These are phyloP conservation scores for Notodromas monacha DNA, from an alignment of 2,888 invertebrate species.

Conservation along the genomic window DNA sequence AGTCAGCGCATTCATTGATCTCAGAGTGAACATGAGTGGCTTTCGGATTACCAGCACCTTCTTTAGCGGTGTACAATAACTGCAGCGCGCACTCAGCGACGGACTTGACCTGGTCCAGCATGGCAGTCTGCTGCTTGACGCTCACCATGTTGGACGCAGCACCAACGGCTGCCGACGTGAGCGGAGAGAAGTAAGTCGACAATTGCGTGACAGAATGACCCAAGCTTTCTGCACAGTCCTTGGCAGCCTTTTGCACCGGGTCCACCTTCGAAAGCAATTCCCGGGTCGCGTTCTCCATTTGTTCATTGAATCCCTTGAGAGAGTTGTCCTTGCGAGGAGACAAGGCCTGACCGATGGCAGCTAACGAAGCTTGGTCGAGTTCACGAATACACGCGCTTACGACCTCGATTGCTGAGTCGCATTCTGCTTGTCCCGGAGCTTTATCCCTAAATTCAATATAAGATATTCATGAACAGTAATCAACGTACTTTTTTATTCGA, in stretches of 20 bases:
- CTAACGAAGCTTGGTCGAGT: constrained; percentile 53
- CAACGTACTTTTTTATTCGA: constrained; percentile 5
- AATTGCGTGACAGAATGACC: constrained; percentile 38
- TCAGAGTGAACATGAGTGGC: constrained; percentile 42
- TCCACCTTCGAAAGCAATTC: constrained; percentile 56
- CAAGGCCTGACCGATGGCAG: constrained; percentile 50
- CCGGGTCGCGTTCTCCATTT: constrained; percentile 38
- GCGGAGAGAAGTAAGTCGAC: constrained; percentile 45
- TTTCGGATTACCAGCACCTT: constrained; percentile 71
- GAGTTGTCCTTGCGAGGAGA: constrained; percentile 32
- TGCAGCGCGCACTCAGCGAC: constrained; percentile 72
- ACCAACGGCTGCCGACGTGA: constrained; percentile 51
- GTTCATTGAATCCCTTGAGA: constrained; percentile 38
- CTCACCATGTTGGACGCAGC: constrained; percentile 51
- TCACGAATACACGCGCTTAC: constrained; percentile 39
- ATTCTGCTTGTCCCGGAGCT: constrained; percentile 82
- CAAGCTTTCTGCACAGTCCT: constrained; percentile 62
- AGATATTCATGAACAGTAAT: constrained; percentile 8
- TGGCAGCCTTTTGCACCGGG: constrained; percentile 47
- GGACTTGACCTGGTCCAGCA: constrained; percentile 70
- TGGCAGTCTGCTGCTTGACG: constrained; percentile 46
- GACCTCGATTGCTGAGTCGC: constrained; percentile 44
- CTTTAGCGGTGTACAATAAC: constrained; percentile 46
- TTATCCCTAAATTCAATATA: constrained; percentile 42
- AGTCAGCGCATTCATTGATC: constrained; percentile 43